Evolutionary conservation across 2,888 invertebrate species (phyloP), one percentile per base, ranked within the genome.

Genomic region (Automeris io): DNA sequence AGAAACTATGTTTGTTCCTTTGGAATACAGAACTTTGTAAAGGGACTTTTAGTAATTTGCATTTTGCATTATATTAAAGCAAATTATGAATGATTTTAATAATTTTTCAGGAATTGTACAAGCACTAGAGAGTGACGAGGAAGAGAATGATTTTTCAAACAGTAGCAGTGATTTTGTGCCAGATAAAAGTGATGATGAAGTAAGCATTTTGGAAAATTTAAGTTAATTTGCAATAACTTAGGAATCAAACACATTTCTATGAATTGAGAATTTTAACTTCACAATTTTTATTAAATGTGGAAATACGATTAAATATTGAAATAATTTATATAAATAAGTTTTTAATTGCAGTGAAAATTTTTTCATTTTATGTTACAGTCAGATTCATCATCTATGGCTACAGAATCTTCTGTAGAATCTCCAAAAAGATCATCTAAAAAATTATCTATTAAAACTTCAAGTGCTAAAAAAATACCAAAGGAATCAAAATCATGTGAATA

Each of bases 101-200:
- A 8, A 5, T 45, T 24, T 72, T 77, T 19, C 56, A 87, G 87
- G 82, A 57, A 79, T 87, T 39, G 72, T 76, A 18, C 57, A 69
- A 43, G 74, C 75, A 58, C 75, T 83, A 23, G 74, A 73, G 7
- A 78, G 71, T 53, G 79, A 80, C 1, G 87, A 86, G 61, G 81
- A 72, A 37, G 85, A 82, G 5, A 78, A 77, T 61, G 83, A 82
- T 56, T 87, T 78, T 51, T 88, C 88, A 38, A 83, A 74, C 1
- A 85, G 85, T 48, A 87, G 79, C 42, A 87, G 85, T 65, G 79
- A 88, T 41, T 88, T 78, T 64, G 71, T 81, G 33, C 80, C 78
- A 36, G 75, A 74, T 39, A 76, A 54, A 36, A 78, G 73, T 61
- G 77, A 70, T 22, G 57, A 72, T 56, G 79, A 80, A 67, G 80